phyloP scores from a whole-genome alignment of 2,797 vertebrate genomes.

The Lutjanus campechanus region DNA sequence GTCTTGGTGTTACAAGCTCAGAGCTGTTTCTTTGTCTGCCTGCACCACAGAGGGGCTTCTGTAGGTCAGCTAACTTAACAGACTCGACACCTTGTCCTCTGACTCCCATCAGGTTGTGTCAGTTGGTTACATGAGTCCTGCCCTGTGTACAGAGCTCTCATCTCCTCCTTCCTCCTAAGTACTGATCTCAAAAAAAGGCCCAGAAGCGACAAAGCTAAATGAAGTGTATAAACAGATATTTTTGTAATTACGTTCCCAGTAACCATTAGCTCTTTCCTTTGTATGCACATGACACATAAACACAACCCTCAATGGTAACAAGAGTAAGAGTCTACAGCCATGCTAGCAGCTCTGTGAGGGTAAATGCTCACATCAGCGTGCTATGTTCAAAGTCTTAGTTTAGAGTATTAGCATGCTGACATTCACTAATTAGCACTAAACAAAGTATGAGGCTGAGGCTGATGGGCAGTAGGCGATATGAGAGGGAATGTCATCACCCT shows the following conservation, averaged over 20 bases:
- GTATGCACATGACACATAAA: constrained; percentile 6
- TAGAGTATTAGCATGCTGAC: too few species aligned
- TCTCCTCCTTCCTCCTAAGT: not conserved
- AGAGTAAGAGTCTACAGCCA: not conserved
- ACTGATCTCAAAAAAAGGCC: fast-evolving
- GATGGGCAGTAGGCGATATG: not conserved
- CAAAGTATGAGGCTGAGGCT: not conserved
- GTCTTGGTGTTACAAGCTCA: not conserved
- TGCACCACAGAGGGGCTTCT: constrained; percentile 17
- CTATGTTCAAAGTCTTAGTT: not conserved
- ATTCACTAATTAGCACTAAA: not conserved
- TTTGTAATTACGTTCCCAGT: not conserved
- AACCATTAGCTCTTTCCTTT: constrained; percentile 1
- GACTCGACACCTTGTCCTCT: constrained; percentile 17
- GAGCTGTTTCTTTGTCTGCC: constrained; percentile 12
- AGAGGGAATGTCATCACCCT: too few species aligned
- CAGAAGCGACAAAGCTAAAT: constrained; percentile 8
- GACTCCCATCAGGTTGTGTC: not conserved
- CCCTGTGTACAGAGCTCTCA: not conserved
- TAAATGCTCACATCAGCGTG: not conserved
- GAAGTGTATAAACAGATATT: not conserved
- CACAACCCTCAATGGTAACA: not conserved
- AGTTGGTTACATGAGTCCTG: not conserved
- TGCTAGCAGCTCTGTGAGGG: not conserved
- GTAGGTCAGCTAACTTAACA: constrained; percentile 29